Evolutionary conservation across 2,888 invertebrate genomes (phyloP).

Genomic region (Portevinia maculata): DNA sequence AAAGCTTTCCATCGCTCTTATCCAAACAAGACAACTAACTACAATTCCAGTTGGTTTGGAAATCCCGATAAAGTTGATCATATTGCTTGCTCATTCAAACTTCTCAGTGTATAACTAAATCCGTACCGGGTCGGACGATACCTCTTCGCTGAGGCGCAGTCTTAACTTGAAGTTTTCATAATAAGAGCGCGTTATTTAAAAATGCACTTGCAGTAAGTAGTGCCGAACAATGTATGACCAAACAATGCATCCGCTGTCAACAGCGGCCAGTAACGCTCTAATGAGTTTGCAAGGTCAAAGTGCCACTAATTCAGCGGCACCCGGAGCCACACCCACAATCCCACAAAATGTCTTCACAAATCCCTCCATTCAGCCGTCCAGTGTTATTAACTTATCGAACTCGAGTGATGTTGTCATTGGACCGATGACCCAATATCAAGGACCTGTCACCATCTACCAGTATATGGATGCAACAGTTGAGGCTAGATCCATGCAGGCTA

Average conservation of each 20-base stretch:
- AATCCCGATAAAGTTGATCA: constrained; percentile 68
- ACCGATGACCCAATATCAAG: constrained; percentile 84
- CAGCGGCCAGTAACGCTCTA: constrained; percentile 77
- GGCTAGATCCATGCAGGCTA: constrained; percentile 79
- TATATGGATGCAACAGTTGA: constrained; percentile 82
- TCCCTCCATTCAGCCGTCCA: constrained; percentile 80
- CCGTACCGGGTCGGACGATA: constrained; percentile 51
- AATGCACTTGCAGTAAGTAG: neutral
- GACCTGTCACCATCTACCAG: constrained; percentile 84
- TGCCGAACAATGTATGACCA: constrained; percentile 75
- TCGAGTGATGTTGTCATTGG: constrained; percentile 84
- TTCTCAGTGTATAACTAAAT: constrained; percentile 66
- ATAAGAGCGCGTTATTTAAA: constrained; percentile 17
- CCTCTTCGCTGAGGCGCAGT: neutral
- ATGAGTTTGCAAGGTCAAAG: constrained; percentile 77
- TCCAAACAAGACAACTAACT: constrained; percentile 33
- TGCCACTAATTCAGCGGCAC: constrained; percentile 75
- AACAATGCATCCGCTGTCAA: constrained; percentile 75
- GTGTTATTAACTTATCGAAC: constrained; percentile 83
- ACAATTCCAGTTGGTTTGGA: constrained; percentile 51
- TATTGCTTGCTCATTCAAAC: constrained; percentile 34
- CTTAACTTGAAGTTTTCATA: neutral
- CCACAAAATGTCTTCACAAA: constrained; percentile 79
- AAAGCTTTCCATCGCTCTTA: constrained; percentile 47
- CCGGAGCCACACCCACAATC: constrained; percentile 75